phyloP scores from a whole-genome alignment of 2,797 vertebrate genomes.

The Phoxinus dragarum region DNA sequence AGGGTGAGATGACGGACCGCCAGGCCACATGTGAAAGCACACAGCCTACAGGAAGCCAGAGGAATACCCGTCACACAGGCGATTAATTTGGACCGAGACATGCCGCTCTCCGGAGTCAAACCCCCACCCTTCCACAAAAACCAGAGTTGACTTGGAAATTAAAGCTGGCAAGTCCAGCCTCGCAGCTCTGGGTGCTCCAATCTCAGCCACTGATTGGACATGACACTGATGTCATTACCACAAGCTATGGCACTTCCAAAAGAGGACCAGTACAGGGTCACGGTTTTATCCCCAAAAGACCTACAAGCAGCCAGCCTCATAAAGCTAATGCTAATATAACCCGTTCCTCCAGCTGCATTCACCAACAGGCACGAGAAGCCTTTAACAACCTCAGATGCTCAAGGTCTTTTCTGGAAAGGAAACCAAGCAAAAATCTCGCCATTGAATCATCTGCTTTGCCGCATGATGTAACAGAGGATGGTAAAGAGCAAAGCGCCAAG shows the following conservation, averaged over 20 bases:
- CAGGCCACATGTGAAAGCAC: conserved; percentile 27
- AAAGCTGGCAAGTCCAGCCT: conserved; percentile 57
- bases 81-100: conserved; percentile 56
- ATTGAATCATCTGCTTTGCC: background rate
- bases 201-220: conserved; percentile 48
- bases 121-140: conserved; percentile 21
- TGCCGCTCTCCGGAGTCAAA: conserved; percentile 48
- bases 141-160: conserved; percentile 55
- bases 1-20: background rate
- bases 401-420: conserved; percentile 33
- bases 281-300: conserved; percentile 45
- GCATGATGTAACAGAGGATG: conserved; percentile 1
- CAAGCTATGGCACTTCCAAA: conserved; percentile 53
- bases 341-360: conserved; percentile 10
- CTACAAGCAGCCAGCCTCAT: conserved; percentile 10
- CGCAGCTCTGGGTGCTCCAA: conserved; percentile 35
- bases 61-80: conserved; percentile 43
- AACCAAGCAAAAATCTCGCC: background rate
- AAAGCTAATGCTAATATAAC: conserved; percentile 47
- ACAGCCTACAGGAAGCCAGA: conserved; percentile 17
- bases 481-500: background rate
- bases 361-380: background rate
- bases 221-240: conserved; percentile 53
- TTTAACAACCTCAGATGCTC: conserved; percentile 28
- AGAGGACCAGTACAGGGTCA: conserved; percentile 28